A percentile compares a stretch with the other conserved stretches of the same genome.
These are phyloP conservation scores for Dolomedes plantarius DNA, from an alignment of 2,888 invertebrate species.

Conservation along the genomic window DNA sequence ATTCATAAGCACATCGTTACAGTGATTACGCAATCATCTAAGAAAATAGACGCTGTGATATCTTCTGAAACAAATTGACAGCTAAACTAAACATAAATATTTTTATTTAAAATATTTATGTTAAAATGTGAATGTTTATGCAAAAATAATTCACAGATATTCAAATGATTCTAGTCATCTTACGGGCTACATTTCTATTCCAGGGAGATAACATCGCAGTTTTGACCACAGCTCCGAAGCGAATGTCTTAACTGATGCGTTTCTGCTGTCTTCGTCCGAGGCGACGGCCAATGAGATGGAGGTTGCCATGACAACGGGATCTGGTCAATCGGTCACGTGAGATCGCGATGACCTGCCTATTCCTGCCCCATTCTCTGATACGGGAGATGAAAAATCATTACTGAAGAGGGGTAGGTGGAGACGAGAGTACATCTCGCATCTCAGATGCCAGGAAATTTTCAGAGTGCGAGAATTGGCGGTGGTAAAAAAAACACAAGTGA, in stretches of 20 bases:
- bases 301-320: constrained; percentile 64
- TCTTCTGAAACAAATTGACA: too few species aligned
- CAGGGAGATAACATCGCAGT: too few species aligned
- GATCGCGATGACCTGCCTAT: constrained; percentile 21
- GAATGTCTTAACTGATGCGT: constrained; percentile 13
- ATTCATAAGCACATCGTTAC: too few species aligned
- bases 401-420: neutral
- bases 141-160: too few species aligned
- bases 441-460: neutral
- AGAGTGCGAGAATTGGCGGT: neutral
- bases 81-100: too few species aligned
- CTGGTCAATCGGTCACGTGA: constrained; percentile 66
- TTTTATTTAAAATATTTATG: too few species aligned
- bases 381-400: constrained; percentile 17
- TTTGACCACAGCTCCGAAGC: constrained; percentile 24
- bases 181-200: too few species aligned
- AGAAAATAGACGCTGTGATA: too few species aligned
- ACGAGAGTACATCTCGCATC: neutral
- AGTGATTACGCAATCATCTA: too few species aligned
- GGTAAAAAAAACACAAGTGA: neutral
- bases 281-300: constrained; percentile 62
- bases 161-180: too few species aligned
- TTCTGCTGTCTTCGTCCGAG: constrained; percentile 48
- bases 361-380: constrained; percentile 45
- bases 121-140: too few species aligned